phyloP scores from a whole-genome alignment of 2,797 vertebrate species.

The Halcyon badia region DNA sequence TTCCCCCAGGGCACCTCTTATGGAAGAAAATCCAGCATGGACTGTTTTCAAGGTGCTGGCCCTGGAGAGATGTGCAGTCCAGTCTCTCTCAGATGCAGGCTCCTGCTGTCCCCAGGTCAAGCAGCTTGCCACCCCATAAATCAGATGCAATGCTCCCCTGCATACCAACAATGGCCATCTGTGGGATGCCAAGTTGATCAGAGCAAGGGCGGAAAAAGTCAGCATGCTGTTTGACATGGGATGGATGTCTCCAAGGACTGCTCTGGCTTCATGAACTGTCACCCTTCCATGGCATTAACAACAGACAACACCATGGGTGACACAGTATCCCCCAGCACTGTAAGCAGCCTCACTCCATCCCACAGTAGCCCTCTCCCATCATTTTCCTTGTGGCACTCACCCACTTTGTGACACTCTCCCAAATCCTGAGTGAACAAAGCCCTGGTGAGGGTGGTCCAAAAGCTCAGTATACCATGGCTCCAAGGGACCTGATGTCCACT shows the following conservation, averaged over 20 bases:
- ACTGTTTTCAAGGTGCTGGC: accelerated
- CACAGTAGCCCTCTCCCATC: not conserved
- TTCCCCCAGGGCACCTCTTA: not conserved
- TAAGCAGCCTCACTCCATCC: not conserved
- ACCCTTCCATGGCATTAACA: not conserved
- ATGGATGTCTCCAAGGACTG: accelerated
- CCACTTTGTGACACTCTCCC: not conserved
- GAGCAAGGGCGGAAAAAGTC: not conserved
- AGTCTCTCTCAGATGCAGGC: not conserved
- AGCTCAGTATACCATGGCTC: not conserved
- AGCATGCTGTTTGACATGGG: accelerated
- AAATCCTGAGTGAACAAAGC: accelerated
- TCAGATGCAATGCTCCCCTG: not conserved
- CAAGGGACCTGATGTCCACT: not conserved
- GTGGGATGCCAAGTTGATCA: not conserved
- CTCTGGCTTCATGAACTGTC: not conserved
- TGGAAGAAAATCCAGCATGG: not conserved
- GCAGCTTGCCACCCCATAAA: accelerated
- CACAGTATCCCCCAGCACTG: not conserved
- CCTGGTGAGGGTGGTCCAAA: not conserved
- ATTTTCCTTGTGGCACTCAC: not conserved
- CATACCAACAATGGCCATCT: not conserved
- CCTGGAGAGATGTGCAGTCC: not conserved
- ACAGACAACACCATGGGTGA: not conserved
- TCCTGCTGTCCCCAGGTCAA: not conserved